Base-by-base conservation (phyloP, 2,113 vertebrate species). In the Oncorhynchus masou region DNA sequence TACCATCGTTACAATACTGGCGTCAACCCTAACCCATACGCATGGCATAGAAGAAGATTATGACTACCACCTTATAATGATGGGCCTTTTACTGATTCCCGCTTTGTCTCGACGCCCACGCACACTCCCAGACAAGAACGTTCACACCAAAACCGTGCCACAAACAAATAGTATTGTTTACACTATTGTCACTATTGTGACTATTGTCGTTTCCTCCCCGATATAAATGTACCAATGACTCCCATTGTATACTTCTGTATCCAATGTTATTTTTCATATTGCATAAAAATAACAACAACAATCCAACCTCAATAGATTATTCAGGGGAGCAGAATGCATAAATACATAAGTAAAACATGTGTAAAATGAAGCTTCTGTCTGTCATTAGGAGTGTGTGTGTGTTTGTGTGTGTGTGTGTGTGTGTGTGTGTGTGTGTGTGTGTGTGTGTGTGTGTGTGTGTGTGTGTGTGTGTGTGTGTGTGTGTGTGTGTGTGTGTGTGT, bases 261-360 rank as follows among this genome's bases (percentile, higher is more conserved):
- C 22, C 59, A 8, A 62, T 80, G 60, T 72, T 72, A 62, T 65
- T 74, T 31, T 70, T 70, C 68, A 12, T 68, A 25, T 16, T 45
- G 22, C 48, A 54, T 66, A 65, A 31, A 54, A 60, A 74, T 51
- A 67, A 77, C 78, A 78, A 65, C 24, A 65, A 65, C 24, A 22
- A 65, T 27, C 13, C 71, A 79, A 82, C 39, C 39, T 39, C 76
- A 85, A 88, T 84, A 78, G 74, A 87, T 83, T 83, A 85, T 81
- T 79, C 79, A 83, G 79, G 60, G 54, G 24, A 83, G 66, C 71
- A 66, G 83, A 79, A 77, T 80, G 84, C 78, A 83, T 84, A 82
- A 84, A 86, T 84, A 78, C 74, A 84, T 83, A 71, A 81, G 74
- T 74, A 66, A 76, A 74, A 81, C 39, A 77, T 71, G 85, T 81